Evolutionary conservation across 1,140 invertebrate species (phyloP), one percentile per base, ranked within the genome.

Genomic region (Ceratina australensis): DNA sequence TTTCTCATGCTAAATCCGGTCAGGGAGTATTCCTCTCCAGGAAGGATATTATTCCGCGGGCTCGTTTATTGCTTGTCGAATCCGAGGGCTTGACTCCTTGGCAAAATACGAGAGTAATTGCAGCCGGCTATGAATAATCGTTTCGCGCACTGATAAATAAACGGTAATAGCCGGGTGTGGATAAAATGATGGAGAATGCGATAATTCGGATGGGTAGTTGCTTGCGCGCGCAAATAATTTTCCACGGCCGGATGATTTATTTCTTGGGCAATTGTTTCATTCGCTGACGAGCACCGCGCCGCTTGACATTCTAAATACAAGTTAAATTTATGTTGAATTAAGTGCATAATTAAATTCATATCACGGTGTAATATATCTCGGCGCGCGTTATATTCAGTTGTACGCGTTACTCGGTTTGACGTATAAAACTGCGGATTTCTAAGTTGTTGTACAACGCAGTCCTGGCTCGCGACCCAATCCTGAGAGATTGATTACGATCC

Each of bases 1-100:
- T 89, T 89, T 89, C 85, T 87, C 88, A 89, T 88, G 86, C 87
- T 88, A 88, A 89, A 80, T 57, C 76, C 52, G 56, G 64, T 20
- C 59, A n/a, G n/a, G 56, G 20, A 50, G 64, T 82, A 72, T 72
- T 80, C 79, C 82, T 63, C 80, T 78, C 67, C 72, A 78, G 67
- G 18, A 63, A 49, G 26, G 76, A 78, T 78, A 72, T 57, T 63
- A 52, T 13, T 0, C 28, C 33, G 42, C 42, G 52, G 69, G 13
- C 16, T 42, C 24, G 49, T 49, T 78, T 72, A 78, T 72, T 72
- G 59, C 68, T 33, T 28, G 75, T n/a, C 22, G 18, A 61, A 77
- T n/a, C 3, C 20, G 16, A 47, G 16, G 3, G 13, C 66, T 68
- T 33, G n/a, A 15, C 22, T 68, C 33, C 66, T 68, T 54, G 66